Evolutionary conservation across 1,140 invertebrate species (phyloP).

Genomic region (Centruroides vittatus): DNA sequence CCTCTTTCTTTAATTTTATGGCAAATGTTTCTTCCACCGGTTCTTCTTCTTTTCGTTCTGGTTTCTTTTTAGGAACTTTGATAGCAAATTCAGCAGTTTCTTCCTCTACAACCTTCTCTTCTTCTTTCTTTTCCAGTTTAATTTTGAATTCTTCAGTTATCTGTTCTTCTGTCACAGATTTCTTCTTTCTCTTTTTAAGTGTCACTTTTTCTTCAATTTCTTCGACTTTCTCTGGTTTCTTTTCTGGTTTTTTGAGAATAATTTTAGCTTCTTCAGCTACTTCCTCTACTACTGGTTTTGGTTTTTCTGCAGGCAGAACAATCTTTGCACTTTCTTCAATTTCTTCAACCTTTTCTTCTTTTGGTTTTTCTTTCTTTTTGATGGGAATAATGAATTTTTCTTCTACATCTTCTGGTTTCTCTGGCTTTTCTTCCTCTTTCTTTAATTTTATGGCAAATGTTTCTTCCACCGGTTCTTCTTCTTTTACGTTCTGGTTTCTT

Average conservation of each 20-base stretch:
- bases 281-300: constrained; percentile 9
- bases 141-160: not conserved
- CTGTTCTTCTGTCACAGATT: too few relatives aligned
- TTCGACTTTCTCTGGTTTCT: constrained; percentile 11
- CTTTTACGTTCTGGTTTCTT: constrained; percentile 12
- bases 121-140: not conserved
- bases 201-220: constrained; percentile 4
- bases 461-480: constrained; percentile 11
- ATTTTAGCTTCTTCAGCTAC: constrained; percentile 4
- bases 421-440: constrained; percentile 31
- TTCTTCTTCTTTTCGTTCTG: constrained; percentile 13
- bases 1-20: not conserved
- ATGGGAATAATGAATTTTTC: constrained; percentile 24
- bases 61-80: too few relatives aligned
- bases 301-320: constrained; percentile 7
- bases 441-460: constrained; percentile 24
- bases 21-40: constrained; percentile 13
- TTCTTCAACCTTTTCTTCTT: constrained; percentile 15
- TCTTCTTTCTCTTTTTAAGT: constrained; percentile 5
- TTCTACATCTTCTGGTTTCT: constrained; percentile 23
- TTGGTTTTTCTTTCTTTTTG: constrained; percentile 37
- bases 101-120: too few relatives aligned
- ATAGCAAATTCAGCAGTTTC: too few relatives aligned
- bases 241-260: constrained; percentile 6
- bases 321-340: constrained; percentile 5